A percentile compares a stretch with the other conserved stretches of the same genome.
Evolutionary conservation across 1,140 invertebrate genomes (phyloP).

Genomic region (Probaryconus sp.): DNA sequence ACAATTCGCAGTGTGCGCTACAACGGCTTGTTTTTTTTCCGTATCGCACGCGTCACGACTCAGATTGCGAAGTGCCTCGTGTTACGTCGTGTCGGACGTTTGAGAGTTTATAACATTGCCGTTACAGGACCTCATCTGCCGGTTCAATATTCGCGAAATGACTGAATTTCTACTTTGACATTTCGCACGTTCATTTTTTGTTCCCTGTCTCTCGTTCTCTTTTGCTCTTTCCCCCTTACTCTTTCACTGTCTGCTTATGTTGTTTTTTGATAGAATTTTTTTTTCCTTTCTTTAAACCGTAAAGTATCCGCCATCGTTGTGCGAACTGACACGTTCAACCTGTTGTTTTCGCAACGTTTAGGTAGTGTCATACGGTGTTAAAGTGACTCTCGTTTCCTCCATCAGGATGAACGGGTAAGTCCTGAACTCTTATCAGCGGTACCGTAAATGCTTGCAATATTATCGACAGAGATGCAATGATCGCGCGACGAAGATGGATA

Average conservation of each 20-base stretch:
- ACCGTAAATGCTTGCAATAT: conserved; percentile 23
- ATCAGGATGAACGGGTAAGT: conserved; percentile 73
- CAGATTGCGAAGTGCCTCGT: conserved; percentile 22
- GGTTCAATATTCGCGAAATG: conserved; percentile 2
- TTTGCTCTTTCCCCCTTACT: background rate
- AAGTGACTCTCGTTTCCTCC: conserved; percentile 19
- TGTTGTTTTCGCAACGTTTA: conserved; percentile 67
- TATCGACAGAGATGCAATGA: conserved; percentile 51
- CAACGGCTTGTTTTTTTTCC: conserved; percentile 17
- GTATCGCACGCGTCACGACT: conserved; percentile 20
- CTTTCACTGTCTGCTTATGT: too few species aligned
- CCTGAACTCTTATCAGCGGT: conserved; percentile 38
- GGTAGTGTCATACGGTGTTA: conserved; percentile 49
- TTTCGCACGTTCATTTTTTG: background rate
- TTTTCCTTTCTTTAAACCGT: conserved; percentile 11
- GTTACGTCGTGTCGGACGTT: conserved; percentile 2
- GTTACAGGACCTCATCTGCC: background rate
- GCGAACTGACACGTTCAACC: conserved; percentile 64
- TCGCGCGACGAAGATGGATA: background rate
- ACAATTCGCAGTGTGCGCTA: conserved; percentile 36
- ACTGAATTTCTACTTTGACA: conserved; percentile 12
- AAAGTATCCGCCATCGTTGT: conserved; percentile 56
- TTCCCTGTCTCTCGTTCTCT: background rate
- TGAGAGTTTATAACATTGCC: conserved; percentile 11
- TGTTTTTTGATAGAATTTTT: background rate